Percentiles rank a stretch among this genome's conserved stretches.
Evolutionary conservation across 2,113 vertebrate genomes (phyloP).

Genomic region (Triplophysa rosa): DNA sequence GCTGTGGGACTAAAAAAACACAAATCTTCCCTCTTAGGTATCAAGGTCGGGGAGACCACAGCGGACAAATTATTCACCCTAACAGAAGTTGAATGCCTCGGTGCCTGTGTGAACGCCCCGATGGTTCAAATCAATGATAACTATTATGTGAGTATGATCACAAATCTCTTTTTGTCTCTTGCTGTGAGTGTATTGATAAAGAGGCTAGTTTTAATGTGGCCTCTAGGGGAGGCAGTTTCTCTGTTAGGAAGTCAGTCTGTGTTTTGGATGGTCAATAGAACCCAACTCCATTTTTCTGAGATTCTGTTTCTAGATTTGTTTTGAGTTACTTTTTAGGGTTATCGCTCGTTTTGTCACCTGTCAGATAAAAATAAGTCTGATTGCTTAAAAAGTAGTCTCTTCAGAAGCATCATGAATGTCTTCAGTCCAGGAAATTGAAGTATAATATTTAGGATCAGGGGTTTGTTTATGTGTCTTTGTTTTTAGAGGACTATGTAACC

Average conservation of each 20-base stretch:
- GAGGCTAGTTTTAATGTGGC: background rate
- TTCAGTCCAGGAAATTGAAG: too few relatives aligned
- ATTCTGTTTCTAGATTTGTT: too few relatives aligned
- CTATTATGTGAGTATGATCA: constrained; percentile 91
- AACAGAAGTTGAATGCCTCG: constrained; percentile 94
- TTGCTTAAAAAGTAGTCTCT: too few relatives aligned
- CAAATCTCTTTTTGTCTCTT: too few relatives aligned
- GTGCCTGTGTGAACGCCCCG: constrained; percentile 96
- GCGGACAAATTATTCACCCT: constrained; percentile 93
- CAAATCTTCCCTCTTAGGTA: constrained; percentile 76
- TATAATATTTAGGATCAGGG: too few relatives aligned
- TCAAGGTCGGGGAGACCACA: constrained; percentile 93
- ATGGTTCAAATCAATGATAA: constrained; percentile 99
- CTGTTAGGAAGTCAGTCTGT: background rate
- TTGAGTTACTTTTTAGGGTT: too few relatives aligned
- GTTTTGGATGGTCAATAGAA: too few relatives aligned
- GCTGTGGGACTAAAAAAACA: background rate
- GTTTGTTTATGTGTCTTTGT: background rate
- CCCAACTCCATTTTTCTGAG: too few relatives aligned
- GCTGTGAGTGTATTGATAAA: background rate
- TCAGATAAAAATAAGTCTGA: too few relatives aligned
- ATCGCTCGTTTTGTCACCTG: too few relatives aligned
- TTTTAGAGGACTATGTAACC: background rate
- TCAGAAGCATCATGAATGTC: too few relatives aligned
- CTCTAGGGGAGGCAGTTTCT: constrained; percentile 20